Conservation (phyloP, 2,113 vertebrate species). For the Proteles cristata region DNA sequence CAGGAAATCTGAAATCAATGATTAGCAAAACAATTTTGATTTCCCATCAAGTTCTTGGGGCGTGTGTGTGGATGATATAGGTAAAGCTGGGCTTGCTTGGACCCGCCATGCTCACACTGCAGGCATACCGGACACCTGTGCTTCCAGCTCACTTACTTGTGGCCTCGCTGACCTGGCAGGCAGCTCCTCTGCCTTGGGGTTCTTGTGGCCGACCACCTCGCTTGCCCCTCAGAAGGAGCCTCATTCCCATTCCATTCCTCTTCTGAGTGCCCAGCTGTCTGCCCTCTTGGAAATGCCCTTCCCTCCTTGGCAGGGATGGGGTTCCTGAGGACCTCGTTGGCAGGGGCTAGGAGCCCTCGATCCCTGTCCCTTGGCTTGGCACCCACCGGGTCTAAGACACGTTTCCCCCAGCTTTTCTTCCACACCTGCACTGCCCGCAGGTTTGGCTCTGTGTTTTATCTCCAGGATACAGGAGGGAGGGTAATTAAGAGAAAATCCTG, state of each 20-base stretch:
- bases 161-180: fast-evolving
- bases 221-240: fast-evolving
- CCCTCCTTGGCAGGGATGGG: fast-evolving
- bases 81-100: fast-evolving
- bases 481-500: conserved; percentile 1
- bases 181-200: not conserved
- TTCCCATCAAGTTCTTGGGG: not conserved
- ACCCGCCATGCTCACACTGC: not conserved
- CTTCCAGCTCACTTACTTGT: not conserved
- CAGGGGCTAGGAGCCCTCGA: not conserved
- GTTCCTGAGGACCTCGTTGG: fast-evolving
- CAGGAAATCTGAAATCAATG: not conserved
- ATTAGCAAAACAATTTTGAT: not conserved
- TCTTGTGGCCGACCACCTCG: fast-evolving
- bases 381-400: fast-evolving
- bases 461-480: not conserved
- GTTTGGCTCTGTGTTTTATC: not conserved
- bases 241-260: not conserved
- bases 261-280: not conserved
- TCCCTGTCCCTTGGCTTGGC: fast-evolving
- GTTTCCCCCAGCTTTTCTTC: not conserved
- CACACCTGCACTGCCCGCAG: not conserved
- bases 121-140: fast-evolving
- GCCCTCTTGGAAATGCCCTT: fast-evolving
- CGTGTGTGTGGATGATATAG: fast-evolving